These are phyloP conservation scores for Sparidentex hasta DNA, from an alignment of 2,797 vertebrate genomes.

Conservation along the genomic window DNA sequence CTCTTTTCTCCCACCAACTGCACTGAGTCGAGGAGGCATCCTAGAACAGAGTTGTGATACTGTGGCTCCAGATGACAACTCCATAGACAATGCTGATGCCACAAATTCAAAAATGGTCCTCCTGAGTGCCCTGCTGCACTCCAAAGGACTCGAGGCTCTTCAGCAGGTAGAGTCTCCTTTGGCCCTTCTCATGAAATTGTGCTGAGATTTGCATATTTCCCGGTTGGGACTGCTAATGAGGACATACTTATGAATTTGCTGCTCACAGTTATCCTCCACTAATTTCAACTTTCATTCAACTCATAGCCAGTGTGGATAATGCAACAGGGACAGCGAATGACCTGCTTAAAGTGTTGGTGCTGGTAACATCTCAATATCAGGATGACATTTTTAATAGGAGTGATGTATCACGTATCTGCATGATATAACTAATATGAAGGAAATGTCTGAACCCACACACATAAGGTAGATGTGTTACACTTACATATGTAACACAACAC, in stretches of 20 bases:
- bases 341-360: neutral
- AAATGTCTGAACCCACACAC: neutral
- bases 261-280: neutral
- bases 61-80: no score
- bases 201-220: neutral
- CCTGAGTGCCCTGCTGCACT: no score
- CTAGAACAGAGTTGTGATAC: no score
- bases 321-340: neutral
- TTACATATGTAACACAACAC: slow-evolving; percentile 23
- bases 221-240: neutral
- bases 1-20: no score
- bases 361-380: neutral
- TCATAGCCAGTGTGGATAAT: neutral
- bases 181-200: no score
- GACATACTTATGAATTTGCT: neutral
- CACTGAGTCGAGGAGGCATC: no score
- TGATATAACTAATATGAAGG: slow-evolving; percentile 1
- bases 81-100: no score
- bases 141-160: no score
- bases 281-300: neutral
- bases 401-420: slow-evolving; percentile 25
- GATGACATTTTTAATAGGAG: neutral
- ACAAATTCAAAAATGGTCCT: no score
- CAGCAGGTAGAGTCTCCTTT: no score
- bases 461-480: neutral